Conservation (phyloP, 92 coral and sea anemone species). For the Porites cylindrica region DNA sequence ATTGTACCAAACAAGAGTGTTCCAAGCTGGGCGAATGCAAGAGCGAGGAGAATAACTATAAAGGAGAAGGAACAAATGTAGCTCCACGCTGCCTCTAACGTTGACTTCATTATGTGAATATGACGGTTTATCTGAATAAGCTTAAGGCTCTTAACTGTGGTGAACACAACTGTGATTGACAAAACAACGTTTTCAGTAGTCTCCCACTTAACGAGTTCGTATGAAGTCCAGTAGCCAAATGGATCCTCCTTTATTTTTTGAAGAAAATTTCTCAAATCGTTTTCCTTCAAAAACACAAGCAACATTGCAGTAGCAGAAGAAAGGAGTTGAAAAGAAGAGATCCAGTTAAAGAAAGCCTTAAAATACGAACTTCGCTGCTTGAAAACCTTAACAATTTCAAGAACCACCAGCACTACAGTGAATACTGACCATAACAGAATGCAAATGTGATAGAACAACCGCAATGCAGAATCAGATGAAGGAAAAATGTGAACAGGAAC, state of each 20-base stretch:
- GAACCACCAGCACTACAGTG: constrained; percentile 26
- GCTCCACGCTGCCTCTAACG: constrained; percentile 62
- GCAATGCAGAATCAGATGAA: constrained; percentile 30
- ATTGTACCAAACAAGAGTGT: constrained; percentile 69
- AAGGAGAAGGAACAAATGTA: constrained; percentile 58
- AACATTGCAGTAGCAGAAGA: constrained; percentile 37
- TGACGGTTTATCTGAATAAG: constrained; percentile 35
- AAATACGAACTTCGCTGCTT: constrained; percentile 47
- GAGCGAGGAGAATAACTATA: constrained; percentile 52
- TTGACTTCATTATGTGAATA: constrained; percentile 67
- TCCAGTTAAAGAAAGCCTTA: constrained; percentile 65
- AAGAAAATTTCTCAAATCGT: constrained; percentile 40
- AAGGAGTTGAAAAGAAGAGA: constrained; percentile 43
- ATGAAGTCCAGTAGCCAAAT: constrained; percentile 25
- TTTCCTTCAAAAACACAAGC: constrained; percentile 39
- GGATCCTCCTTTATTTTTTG: constrained; percentile 48
- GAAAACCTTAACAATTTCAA: constrained; percentile 25
- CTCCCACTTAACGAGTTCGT: constrained; percentile 28
- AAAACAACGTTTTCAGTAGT: not conserved
- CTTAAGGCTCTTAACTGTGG: constrained; percentile 27
- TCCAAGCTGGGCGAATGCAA: constrained; percentile 76
- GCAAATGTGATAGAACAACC: constrained; percentile 27
- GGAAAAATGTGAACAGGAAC: constrained; percentile 52
- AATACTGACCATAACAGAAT: constrained; percentile 49
- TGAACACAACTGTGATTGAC: constrained; percentile 16